These are phyloP conservation scores for Alces alces DNA, from an alignment of 2,113 vertebrate species.

Conservation along the genomic window DNA sequence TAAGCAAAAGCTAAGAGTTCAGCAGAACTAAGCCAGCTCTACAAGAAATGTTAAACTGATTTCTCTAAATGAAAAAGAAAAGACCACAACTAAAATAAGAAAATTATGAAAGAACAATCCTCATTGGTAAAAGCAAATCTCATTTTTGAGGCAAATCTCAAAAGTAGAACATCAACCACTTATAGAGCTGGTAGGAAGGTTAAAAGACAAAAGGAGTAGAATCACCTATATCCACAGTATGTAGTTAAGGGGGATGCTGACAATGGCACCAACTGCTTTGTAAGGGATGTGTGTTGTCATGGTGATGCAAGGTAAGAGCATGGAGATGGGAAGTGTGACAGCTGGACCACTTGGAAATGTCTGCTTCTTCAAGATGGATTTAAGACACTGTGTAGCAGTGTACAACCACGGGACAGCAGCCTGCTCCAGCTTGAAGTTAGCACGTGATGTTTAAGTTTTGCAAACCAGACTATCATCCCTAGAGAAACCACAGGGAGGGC, in stretches of 20 bases:
- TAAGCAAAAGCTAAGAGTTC: neutral
- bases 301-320: neutral
- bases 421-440: neutral
- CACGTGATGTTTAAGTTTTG: neutral
- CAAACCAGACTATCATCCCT: neutral
- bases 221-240: neutral
- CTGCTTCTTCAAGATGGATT: neutral
- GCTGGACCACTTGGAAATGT: neutral
- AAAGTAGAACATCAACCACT: neutral
- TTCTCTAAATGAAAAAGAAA: neutral
- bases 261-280: neutral
- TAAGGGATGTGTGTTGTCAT: neutral
- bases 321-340: neutral
- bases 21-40: neutral
- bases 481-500: neutral
- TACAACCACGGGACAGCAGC: neutral
- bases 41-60: neutral
- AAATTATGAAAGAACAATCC: neutral
- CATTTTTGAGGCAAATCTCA: neutral
- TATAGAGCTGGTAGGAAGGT: neutral
- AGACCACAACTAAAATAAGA: neutral
- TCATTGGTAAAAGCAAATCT: neutral
- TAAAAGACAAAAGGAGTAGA: neutral
- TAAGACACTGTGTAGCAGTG: neutral
- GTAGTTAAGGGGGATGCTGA: neutral